Percentiles rank a stretch among this genome's conserved stretches.
Evolutionary conservation across 2,113 vertebrate species (phyloP).

Genomic region (Procavia capensis): DNA sequence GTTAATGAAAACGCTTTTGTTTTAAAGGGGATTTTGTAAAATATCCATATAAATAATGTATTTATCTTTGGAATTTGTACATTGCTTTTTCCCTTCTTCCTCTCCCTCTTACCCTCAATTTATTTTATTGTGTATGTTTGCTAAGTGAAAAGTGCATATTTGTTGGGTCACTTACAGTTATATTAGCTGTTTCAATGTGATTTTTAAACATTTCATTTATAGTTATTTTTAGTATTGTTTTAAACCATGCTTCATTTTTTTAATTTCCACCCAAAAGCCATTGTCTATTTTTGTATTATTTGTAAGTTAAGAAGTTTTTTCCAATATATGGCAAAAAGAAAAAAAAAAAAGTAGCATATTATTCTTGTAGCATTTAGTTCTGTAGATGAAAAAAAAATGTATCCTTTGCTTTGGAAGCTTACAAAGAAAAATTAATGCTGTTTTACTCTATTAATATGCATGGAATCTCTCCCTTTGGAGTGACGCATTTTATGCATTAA

Average conservation of each 20-base stretch:
- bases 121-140: conserved; percentile 96
- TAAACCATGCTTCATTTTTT: conserved; percentile 94
- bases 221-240: conserved; percentile 92
- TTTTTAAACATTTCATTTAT: conserved; percentile 92
- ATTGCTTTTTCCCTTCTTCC: conserved; percentile 88
- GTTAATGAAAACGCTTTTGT: conserved; percentile 90
- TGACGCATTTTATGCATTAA: conserved; percentile 94
- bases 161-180: conserved; percentile 92
- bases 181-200: conserved; percentile 96
- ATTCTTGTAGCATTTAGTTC: conserved; percentile 98
- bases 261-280: conserved; percentile 93
- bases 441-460: conserved; percentile 98
- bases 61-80: conserved; percentile 99
- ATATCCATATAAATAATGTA: conserved; percentile 99
- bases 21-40: conserved; percentile 95
- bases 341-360: conserved; percentile 97
- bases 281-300: conserved; percentile 99
- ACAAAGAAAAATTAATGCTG: conserved; percentile 93
- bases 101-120: conserved; percentile 84
- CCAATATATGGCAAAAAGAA: conserved; percentile 94
- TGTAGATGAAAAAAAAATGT: conserved; percentile 95
- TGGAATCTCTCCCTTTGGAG: conserved; percentile 94
- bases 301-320: conserved; percentile 97
- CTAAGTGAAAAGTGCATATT: conserved; percentile 94
- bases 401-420: conserved; percentile 95